Conservation (phyloP, 2,113 vertebrate genomes). For the Bos javanicus region DNA sequence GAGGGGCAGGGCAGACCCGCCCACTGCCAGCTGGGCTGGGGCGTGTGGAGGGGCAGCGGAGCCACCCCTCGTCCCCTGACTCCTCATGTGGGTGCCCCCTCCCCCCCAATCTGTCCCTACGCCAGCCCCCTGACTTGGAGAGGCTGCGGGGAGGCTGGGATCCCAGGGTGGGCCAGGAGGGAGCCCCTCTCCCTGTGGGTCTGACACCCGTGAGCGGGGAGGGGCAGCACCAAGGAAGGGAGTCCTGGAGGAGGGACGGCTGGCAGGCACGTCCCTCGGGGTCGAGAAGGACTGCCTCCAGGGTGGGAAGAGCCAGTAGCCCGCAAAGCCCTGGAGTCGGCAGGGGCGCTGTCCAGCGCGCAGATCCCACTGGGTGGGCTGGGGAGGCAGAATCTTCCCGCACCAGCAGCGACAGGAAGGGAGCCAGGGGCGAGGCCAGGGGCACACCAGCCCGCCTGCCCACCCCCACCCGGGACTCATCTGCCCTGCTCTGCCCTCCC, state of each 20-base stretch:
- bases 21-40: neutral
- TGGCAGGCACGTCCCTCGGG: neutral
- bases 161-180: neutral
- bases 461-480: neutral
- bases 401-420: neutral
- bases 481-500: neutral
- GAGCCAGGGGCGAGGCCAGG: no score
- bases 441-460: neutral
- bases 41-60: rapidly evolving
- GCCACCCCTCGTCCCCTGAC: neutral
- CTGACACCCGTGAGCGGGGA: neutral
- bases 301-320: neutral
- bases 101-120: neutral
- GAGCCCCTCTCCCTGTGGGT: neutral
- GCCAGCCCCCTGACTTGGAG: neutral
- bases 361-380: neutral
- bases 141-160: neutral
- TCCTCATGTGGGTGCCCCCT: neutral
- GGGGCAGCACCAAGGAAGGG: neutral
- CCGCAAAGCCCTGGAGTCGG: neutral
- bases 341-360: neutral
- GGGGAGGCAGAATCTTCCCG: neutral
- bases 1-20: neutral
- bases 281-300: neutral
- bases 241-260: neutral